Conservation (phyloP, 2,797 vertebrate species). For the Lycodopsis pacificus region DNA sequence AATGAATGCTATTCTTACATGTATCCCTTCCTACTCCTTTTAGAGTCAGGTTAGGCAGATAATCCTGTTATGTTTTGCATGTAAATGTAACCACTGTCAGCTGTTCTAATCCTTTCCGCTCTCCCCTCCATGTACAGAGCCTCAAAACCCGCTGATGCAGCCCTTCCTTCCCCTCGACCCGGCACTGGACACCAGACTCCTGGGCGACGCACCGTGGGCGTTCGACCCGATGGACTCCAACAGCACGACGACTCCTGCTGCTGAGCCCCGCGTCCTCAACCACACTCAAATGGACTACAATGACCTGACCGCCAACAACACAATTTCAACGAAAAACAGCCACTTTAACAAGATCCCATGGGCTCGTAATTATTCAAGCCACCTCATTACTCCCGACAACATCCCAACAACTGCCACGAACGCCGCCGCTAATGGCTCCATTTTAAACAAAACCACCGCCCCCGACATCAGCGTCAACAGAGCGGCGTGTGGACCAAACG, state of each 20-base stretch:
- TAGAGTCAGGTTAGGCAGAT: constrained; percentile 38
- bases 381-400: constrained; percentile 39
- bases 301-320: constrained; percentile 6
- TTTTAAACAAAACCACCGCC: constrained; percentile 30
- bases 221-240: constrained; percentile 24
- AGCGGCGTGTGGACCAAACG: background rate
- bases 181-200: constrained; percentile 54
- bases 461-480: background rate
- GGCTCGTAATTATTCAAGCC: constrained; percentile 47
- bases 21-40: constrained; percentile 36
- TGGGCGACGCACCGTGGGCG: constrained; percentile 50
- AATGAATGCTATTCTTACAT: constrained; percentile 40
- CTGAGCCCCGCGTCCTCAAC: constrained; percentile 36
- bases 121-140: constrained; percentile 50
- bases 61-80: constrained; percentile 57
- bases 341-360: constrained; percentile 60
- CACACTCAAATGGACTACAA: constrained; percentile 37
- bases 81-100: constrained; percentile 41
- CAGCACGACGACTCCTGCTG: background rate
- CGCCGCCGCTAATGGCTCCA: constrained; percentile 14
- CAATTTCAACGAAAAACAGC: background rate
- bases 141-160: constrained; percentile 55
- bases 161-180: constrained; percentile 68
- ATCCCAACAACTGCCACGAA: constrained; percentile 24
- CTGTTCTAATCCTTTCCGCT: constrained; percentile 45